Evolutionary conservation across 2,888 invertebrate genomes (phyloP), one percentile per base, ranked within the genome.

Genomic region (Chloroclystis v-ata): DNA sequence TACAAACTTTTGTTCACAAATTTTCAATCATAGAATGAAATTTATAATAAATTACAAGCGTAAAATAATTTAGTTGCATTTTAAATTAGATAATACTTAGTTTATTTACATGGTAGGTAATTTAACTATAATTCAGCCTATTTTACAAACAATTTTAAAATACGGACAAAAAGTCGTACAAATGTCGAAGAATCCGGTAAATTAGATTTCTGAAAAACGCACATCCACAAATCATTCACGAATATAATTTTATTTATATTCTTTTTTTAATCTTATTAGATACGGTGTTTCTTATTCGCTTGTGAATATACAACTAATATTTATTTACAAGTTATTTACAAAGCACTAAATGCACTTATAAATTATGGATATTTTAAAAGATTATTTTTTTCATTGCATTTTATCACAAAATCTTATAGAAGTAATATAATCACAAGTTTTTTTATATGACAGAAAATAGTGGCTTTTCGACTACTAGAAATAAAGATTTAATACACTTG

Each of bases 41-140:
- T 49, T 20, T 57, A 55, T 63, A 68, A 78, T 75, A 78, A 78
- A 75, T 76, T 72, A 78, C 57, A 68, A 71, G 72, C 72, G 55
- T 56, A 50, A 54, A 63, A 67, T 72, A 69, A 70, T 47, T 69
- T 67, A 70, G 54, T 64, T 61, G 63, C 59, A 60, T 59, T 67
- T 20, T 63, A 63, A 75, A 67, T 68, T 65, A 49, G 67, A 61
- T 65, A 58, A 63, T 49, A 49, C 45, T 59, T 42, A 49, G 33
- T 37, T 65, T 72, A 72, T 73, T 65, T 72, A 74, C 71, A 73
- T 72, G 70, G 70, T 74, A 70, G 35, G 16, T 20, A 62, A 65
- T 52, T 48, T 32, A 39, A 29, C 46, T 51, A 51, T 47, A 50
- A 58, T 6, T 10, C 14, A 38, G n/a, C 28, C 30, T 7, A 37